Evolutionary conservation across 2,888 invertebrate genomes (phyloP).

Genomic region (Amphipoea oculea): DNA sequence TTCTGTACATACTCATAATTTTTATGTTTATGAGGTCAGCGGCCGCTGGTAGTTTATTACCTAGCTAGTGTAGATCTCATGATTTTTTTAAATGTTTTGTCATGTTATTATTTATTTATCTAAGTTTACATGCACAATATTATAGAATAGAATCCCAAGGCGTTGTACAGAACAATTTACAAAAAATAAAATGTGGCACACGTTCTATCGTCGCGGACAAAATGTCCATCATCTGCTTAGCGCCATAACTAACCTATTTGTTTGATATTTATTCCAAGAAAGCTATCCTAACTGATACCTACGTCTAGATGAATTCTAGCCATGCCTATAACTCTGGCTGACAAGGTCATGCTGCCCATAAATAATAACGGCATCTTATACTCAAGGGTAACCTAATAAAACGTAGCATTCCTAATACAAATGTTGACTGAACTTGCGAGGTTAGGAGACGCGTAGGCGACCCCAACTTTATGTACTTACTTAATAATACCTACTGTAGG

Average conservation of each 20-base stretch:
- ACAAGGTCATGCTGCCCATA: conserved; percentile 18
- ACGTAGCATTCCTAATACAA: conserved; percentile 30
- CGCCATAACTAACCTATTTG: conserved; percentile 8
- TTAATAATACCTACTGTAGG: conserved; percentile 23
- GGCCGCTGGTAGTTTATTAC: no score
- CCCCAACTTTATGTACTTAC: conserved; percentile 17
- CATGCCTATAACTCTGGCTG: conserved; percentile 8
- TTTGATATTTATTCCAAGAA: conserved; percentile 25
- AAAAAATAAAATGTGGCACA: no score
- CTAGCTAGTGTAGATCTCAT: no score
- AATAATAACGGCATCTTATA: conserved; percentile 39
- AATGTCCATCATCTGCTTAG: no score
- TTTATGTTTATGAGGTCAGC: no score
- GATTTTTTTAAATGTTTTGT: no score
- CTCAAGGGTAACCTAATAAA: conserved; percentile 39
- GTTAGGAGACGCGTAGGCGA: conserved; percentile 18
- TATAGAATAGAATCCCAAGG: no score
- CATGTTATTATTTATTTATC: no score
- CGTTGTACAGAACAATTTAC: no score
- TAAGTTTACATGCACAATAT: no score
- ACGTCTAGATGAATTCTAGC: conserved; percentile 20
- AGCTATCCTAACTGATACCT: not conserved
- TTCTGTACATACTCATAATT: not conserved
- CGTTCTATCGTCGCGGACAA: no score
- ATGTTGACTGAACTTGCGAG: conserved; percentile 33